Evolutionary conservation across 2,888 invertebrate genomes (phyloP), one percentile per base, ranked within the genome.

Genomic region (Epinotia ramella): DNA sequence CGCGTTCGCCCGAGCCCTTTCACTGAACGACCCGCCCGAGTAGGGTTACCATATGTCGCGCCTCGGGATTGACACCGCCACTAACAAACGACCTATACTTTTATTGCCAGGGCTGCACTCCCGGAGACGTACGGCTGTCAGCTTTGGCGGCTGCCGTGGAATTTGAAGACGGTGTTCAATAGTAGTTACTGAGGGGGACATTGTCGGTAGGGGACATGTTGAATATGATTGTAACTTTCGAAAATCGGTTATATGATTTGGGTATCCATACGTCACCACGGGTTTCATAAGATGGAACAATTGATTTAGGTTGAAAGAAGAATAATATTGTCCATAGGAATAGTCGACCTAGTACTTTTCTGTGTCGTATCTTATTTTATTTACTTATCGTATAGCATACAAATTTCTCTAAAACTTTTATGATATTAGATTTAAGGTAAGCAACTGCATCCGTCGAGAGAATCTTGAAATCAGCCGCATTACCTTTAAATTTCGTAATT

Each of bases 1-100:
- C 81, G 74, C 72, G 76, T 79, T 83, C 87, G 87, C 87, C 83
- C 46, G 72, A 69, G 77, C 76, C 77, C 78, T 75, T 72, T 78
- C 78, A 77, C 78, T 72, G 77, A 78, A 62, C 74, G 73, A 62
- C 75, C 77, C 75, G 76, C 73, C 77, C 78, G 69, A 73, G 75
- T 77, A 78, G 75, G 79, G 78, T 76, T 78, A 71, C 78, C 78
- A 77, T 67, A 77, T 71, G 73, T 77, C 77, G 77, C 67, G 62
- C 57, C 66, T 59, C 71, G 56, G 76, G 77, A 70, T 78, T 79
- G 77, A 77, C 72, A 73, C 72, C 72, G 68, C 62, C 68, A 63
- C 75, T 66, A 75, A 76, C 74, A 70, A 28, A 70, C 70, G 46
- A 68, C 60, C 68, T 70, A n/a, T 64, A 71, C 62, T 67, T 67